Percentiles rank a stretch among this genome's conserved stretches.
phyloP scores from a whole-genome alignment of 2,113 vertebrate genomes.

The Sinosuthora webbiana region DNA sequence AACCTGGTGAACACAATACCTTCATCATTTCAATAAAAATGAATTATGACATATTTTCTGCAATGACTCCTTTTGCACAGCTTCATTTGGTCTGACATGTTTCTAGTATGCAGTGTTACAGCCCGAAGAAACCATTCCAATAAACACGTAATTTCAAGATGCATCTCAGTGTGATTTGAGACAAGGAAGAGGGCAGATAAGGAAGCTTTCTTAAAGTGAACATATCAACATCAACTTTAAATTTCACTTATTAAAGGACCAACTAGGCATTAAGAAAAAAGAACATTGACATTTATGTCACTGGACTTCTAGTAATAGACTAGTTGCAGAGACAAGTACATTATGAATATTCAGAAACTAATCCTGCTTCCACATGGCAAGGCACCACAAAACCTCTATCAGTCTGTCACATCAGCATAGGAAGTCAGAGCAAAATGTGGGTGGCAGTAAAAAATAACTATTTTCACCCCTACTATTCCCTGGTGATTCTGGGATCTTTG shows the following conservation, averaged over 20 bases:
- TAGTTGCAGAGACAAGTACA: neutral
- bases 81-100: neutral
- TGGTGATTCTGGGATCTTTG: neutral
- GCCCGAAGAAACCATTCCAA: neutral
- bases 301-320: neutral
- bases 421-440: neutral
- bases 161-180: fast-evolving
- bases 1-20: neutral
- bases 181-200: neutral
- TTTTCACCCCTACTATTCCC: neutral
- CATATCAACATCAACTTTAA: neutral
- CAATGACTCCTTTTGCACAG: neutral
- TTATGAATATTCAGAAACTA: neutral
- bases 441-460: neutral
- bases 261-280: neutral
- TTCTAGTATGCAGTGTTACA: neutral
- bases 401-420: neutral
- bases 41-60: neutral
- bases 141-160: neutral
- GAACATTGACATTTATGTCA: neutral
- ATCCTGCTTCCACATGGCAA: neutral
- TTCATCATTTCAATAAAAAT: neutral
- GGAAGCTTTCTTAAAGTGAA: neutral
- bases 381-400: neutral
- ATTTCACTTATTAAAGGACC: neutral